Conservation (phyloP, 2,113 vertebrate genomes). For the Megalops atlanticus region DNA sequence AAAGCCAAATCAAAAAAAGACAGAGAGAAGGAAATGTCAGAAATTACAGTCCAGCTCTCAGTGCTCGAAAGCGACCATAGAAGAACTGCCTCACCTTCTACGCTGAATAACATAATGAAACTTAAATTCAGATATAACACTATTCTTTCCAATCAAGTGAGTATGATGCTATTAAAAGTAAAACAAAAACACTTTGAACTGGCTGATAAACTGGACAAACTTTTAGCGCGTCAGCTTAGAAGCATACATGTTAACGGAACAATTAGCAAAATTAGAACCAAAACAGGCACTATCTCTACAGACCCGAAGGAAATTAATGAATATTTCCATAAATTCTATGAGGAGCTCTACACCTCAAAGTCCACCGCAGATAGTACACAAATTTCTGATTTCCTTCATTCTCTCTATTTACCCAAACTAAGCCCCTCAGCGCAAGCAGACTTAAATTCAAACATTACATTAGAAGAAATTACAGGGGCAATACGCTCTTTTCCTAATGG, state of each 20-base stretch:
- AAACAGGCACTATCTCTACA: neutral
- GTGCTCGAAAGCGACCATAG: neutral
- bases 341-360: neutral
- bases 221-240: neutral
- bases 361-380: no score
- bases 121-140: neutral
- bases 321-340: neutral
- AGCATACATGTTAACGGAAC: neutral
- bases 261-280: neutral
- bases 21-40: neutral
- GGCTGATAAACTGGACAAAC: neutral
- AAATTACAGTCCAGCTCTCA: neutral
- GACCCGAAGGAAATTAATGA: neutral
- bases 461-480: neutral
- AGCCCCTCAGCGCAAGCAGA: neutral
- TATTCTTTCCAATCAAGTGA: neutral
- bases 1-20: neutral
- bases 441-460: neutral
- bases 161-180: neutral
- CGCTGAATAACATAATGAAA: neutral
- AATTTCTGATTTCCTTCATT: neutral
- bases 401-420: neutral
- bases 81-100: neutral
- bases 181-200: conserved; percentile 6
- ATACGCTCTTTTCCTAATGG: neutral